Conservation (phyloP, 2,113 vertebrate species). For the Sinosuthora webbiana region DNA sequence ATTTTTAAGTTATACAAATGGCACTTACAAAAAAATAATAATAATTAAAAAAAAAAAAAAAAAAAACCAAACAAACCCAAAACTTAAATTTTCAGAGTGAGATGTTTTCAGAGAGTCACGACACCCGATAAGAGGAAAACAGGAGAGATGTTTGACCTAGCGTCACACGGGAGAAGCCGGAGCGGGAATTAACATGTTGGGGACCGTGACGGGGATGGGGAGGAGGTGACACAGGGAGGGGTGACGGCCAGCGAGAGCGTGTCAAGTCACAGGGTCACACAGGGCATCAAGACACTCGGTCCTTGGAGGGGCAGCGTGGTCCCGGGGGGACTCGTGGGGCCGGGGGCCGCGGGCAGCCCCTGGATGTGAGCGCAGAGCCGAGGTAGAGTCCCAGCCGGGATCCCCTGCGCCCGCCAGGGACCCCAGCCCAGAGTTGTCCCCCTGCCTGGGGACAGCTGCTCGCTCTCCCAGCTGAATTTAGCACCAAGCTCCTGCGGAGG, state of each 20-base stretch:
- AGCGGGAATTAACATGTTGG: background rate
- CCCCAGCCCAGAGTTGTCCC: background rate
- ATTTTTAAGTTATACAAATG: constrained; percentile 93
- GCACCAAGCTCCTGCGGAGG: constrained; percentile 63
- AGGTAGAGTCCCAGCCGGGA: background rate
- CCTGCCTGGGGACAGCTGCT: background rate
- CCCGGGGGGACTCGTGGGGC: background rate
- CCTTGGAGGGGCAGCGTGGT: background rate
- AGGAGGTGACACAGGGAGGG: background rate
- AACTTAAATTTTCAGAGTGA: constrained; percentile 68
- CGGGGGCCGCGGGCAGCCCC: background rate
- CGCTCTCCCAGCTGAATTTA: constrained; percentile 35
- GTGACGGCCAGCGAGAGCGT: background rate
- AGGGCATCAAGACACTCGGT: constrained; percentile 25
- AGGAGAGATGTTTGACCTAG: constrained; percentile 38
- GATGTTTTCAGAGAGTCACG: constrained; percentile 68
- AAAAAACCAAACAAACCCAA: constrained; percentile 62
- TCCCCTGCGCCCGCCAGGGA: background rate
- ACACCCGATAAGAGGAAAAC: constrained; percentile 49
- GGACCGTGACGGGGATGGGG: background rate
- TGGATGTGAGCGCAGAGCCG: constrained; percentile 3
- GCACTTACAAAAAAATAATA: constrained; percentile 88
- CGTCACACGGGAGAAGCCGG: constrained; percentile 43
- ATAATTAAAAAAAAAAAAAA: constrained; percentile 70
- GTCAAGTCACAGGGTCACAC: background rate